These are phyloP conservation scores for Ophion slaviceki DNA, from an alignment of 2,888 invertebrate genomes.

Conservation along the genomic window DNA sequence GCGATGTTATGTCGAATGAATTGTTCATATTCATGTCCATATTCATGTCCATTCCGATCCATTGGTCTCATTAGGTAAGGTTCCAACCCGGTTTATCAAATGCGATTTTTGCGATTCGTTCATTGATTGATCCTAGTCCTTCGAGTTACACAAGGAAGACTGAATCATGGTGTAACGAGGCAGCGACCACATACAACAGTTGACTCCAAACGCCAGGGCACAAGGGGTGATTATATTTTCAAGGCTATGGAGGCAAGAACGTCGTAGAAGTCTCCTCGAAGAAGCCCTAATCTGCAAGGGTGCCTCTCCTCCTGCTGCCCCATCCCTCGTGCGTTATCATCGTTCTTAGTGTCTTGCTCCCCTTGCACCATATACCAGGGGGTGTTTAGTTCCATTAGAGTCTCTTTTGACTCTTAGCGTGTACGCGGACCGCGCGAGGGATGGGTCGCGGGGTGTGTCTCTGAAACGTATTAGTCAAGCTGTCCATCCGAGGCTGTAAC, in stretches of 20 bases:
- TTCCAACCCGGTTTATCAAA: not conserved
- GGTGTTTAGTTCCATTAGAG: slow-evolving; percentile 67
- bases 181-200: slow-evolving; percentile 1
- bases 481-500: slow-evolving; percentile 70
- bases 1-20: not conserved
- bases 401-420: slow-evolving; percentile 34
- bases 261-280: slow-evolving; percentile 45
- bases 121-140: slow-evolving; percentile 40
- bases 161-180: slow-evolving; percentile 51
- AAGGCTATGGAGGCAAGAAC: slow-evolving; percentile 59
- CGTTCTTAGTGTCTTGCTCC: slow-evolving; percentile 43
- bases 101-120: slow-evolving; percentile 31
- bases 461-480: slow-evolving; percentile 75
- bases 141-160: slow-evolving; percentile 47
- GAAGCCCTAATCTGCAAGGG: slow-evolving; percentile 65
- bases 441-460: slow-evolving; percentile 42
- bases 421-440: slow-evolving; percentile 2
- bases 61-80: not conserved
- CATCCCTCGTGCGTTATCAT: slow-evolving; percentile 14
- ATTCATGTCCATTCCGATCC: not conserved
- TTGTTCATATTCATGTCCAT: too few species aligned
- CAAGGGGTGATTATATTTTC: slow-evolving; percentile 29
- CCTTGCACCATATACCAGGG: slow-evolving; percentile 19
- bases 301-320: slow-evolving; percentile 1
- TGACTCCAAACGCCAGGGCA: not conserved